Percentiles rank a stretch among this genome's conserved stretches.
phyloP scores from a whole-genome alignment of 2,113 vertebrate genomes.

The Halichoerus grypus region DNA sequence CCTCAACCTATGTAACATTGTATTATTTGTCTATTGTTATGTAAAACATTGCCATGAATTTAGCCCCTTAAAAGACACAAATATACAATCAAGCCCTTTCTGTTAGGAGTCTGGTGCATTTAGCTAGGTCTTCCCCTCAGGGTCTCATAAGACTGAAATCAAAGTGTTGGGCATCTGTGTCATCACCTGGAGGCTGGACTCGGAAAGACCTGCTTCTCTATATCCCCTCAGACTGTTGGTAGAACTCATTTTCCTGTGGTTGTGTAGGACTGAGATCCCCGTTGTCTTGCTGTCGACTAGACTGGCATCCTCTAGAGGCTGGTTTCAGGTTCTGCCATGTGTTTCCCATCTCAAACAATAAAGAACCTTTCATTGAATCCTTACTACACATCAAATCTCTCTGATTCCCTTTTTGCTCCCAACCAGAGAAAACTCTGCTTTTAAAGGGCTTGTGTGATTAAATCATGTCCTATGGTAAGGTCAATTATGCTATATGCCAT shows the following conservation, averaged over 20 bases:
- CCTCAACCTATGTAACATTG: neutral
- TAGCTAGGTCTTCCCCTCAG: neutral
- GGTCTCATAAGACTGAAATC: neutral
- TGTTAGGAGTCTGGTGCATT: neutral
- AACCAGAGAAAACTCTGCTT: neutral
- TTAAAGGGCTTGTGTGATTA: neutral
- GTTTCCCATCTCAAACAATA: neutral
- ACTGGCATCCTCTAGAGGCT: neutral
- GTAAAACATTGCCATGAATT: neutral
- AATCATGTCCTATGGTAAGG: neutral
- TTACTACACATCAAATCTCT: neutral
- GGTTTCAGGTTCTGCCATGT: accelerated
- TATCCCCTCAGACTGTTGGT: accelerated
- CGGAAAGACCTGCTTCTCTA: too few relatives aligned
- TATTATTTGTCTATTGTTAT: neutral
- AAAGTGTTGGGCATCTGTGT: neutral
- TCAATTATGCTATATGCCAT: neutral
- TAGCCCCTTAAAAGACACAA: neutral
- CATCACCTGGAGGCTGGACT: neutral
- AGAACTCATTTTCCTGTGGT: neutral
- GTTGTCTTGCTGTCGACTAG: neutral
- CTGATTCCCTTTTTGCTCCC: neutral
- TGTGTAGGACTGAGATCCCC: neutral
- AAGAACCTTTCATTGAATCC: neutral
- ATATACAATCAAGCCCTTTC: neutral